A percentile compares a stretch with the other conserved stretches of the same genome.
Evolutionary conservation across 2,797 vertebrate species (phyloP).

Genomic region (Bradypodion ventrale): DNA sequence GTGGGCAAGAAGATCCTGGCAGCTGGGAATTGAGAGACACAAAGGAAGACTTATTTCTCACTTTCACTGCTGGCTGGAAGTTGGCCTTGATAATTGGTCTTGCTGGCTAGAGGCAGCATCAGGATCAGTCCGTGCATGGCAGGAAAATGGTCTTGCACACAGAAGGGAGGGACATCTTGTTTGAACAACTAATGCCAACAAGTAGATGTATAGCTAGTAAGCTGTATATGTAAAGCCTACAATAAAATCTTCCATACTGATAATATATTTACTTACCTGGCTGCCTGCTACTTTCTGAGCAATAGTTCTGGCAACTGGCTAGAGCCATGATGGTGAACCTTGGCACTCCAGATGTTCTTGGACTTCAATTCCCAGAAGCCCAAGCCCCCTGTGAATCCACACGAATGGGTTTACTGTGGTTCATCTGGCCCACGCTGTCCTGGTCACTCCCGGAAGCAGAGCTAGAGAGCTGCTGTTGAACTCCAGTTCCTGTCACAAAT

Average conservation of each 20-base stretch:
- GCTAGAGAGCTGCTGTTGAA: neutral
- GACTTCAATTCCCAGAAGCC: too few relatives aligned
- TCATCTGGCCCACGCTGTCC: too few relatives aligned
- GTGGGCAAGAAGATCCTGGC: constrained; percentile 23
- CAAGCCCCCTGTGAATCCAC: too few relatives aligned
- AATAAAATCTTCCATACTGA: neutral
- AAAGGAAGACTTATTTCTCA: constrained; percentile 54
- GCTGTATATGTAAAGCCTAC: neutral
- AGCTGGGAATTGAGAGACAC: constrained; percentile 36
- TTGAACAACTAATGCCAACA: neutral
- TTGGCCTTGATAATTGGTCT: constrained; percentile 14
- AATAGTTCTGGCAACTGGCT: neutral
- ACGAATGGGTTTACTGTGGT: too few relatives aligned
- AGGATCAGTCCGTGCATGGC: neutral
- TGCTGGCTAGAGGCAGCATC: neutral
- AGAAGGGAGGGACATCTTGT: neutral
- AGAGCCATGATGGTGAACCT: too few relatives aligned
- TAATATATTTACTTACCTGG: too few relatives aligned
- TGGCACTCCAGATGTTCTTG: too few relatives aligned
- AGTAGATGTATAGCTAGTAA: neutral
- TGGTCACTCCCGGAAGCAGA: too few relatives aligned
- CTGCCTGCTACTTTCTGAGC: neutral
- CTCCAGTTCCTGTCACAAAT: neutral
- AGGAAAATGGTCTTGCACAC: constrained; percentile 1
- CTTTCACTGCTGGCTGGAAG: constrained; percentile 7